Base-by-base conservation (phyloP, 2,113 vertebrate species). In the Oreamnos americanus region DNA sequence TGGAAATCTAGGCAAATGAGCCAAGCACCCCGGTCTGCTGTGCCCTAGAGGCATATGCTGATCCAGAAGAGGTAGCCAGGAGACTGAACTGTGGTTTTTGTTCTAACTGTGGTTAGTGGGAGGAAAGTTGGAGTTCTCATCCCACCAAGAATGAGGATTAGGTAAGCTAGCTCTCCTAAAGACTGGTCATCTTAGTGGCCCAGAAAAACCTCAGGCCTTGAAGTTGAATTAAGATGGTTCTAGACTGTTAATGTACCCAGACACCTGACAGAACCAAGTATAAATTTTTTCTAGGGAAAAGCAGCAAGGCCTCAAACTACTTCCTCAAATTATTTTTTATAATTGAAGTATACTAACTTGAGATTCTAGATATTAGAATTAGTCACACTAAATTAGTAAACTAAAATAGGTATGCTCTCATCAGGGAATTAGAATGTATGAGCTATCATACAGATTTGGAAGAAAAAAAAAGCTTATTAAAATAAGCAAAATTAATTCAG, bases 241-340 rank as follows among this genome's bases (percentile, higher is more conserved):
- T 25, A 94, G n/a, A 30, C 64, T 62, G 4, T 85, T 64, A 85
- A 39, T 67, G 81, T 90, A 36, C 33, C 30, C 67, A 91, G 49
- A 21, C 26, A 71, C 17, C 36, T 79, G 26, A 95, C 36, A 55
- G 45, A 78, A 62, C 5, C 8, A 83, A 47, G 36, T 57, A 28
- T 39, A 7, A 28, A 43, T 87, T 12, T 92, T 79, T 39, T 86
- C 58, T 39, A 47, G 17, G 25, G 23, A 79, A 89, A 53, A 95
- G 58, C 43, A 45, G 67, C 43, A 71, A 93, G n/a, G 17, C 17
- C n/a, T 93, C 51, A 87, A 82, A 87, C 23, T 91, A 53, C 12
- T 90, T 90, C 15, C 78, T 76, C 76, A 94, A n/a, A 30, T 91
- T 94, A 58, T n/a, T 91, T 96, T 96, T 87, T 87, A 47, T 94